Evolutionary conservation across 2,888 invertebrate species (phyloP), one percentile per base, ranked within the genome.

Genomic region (Anticlea derivata): DNA sequence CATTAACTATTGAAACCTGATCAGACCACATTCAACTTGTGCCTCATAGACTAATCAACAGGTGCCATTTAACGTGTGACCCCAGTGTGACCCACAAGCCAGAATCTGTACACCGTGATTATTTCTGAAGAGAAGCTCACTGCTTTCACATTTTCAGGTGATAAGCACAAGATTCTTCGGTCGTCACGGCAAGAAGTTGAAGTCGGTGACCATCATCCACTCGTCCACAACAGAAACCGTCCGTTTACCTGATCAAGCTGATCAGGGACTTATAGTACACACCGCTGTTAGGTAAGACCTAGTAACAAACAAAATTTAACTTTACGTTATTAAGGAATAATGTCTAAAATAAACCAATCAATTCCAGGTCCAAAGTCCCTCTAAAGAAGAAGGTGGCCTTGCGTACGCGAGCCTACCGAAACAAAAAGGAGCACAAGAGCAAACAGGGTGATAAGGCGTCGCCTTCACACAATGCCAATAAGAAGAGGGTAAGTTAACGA

Each of bases 141-240:
- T n/a, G n/a, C n/a, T 7, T 31, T 22, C 6, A 35, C 11, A 49
- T 45, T 71, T 68, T 0, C 86, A 96, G 96, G 92, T 96, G 71
- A 92, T 95, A 74, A 96, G 96, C 91, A 95, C 95, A 66, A 94
- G 94, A 70, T 92, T 96, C 71, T 92, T 96, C 72, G 95, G 96
- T 71, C 97, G 96, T 70, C 93, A 94, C 60, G 95, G 95, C 83
- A 92, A 94, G 80, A 96, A 97, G 85, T 92, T 96, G 70, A 96
- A 96, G 84, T 95, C 96, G 11, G 94, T 97, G 65, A 97, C 97
- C 68, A 96, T 97, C 80, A 96, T 97, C 74, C 97, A 97, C 92
- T 96, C 96, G 77, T 96, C 96, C 65, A 95, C 96, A 50, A 96
- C 96, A 53, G 97, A 97, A 90, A 96, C 96, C 59, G 96, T 96